phyloP scores from a whole-genome alignment of 2,888 invertebrate species.

The Bursaphelenchus okinawaensis region DNA sequence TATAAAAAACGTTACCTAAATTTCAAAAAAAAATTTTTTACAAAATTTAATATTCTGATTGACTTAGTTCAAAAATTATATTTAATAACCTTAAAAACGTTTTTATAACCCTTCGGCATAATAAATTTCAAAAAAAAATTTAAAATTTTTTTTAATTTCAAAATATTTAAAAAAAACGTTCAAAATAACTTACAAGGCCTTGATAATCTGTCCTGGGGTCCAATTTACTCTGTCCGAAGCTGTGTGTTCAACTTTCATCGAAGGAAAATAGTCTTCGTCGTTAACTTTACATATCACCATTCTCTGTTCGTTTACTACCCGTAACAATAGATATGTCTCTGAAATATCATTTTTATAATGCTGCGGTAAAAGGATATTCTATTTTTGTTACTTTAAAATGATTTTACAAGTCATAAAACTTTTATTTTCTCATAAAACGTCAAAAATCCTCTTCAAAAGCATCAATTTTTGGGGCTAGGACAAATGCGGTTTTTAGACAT shows the following conservation, averaged over 20 bases:
- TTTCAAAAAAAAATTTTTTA: not conserved
- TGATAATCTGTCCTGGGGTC: not conserved
- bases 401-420: too few species aligned
- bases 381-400: too few species aligned
- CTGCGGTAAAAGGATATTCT: too few species aligned
- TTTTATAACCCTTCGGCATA: not conserved
- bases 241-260: not conserved
- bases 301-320: not conserved
- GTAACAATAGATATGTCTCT: slow-evolving; percentile 10
- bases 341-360: too few species aligned
- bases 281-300: slow-evolving; percentile 9
- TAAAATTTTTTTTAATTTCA: not conserved
- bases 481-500: too few species aligned
- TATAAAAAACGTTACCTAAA: not conserved
- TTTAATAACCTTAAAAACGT: too few species aligned
- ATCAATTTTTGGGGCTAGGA: too few species aligned
- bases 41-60: not conserved
- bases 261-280: slow-evolving; percentile 12
- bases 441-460: too few species aligned
- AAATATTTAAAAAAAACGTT: not conserved
- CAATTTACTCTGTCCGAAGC: not conserved
- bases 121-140: not conserved
- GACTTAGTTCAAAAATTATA: too few species aligned
- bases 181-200: not conserved
- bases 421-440: too few species aligned